phyloP scores from a whole-genome alignment of 2,113 vertebrate species.

The Motacilla tschutschensis region DNA sequence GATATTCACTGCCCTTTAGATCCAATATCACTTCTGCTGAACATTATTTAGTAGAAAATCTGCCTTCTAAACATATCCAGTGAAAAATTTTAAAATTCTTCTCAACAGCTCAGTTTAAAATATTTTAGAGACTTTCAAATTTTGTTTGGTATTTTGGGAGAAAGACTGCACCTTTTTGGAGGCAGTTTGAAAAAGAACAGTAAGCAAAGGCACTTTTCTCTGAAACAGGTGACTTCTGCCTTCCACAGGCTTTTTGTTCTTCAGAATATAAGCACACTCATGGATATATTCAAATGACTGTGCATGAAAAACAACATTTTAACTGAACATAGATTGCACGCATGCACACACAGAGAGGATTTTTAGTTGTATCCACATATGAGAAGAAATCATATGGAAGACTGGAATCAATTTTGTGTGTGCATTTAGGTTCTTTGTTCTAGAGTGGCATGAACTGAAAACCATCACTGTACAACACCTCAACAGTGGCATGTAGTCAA shows the following conservation, averaged over 20 bases:
- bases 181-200: background rate
- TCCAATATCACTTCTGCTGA: background rate
- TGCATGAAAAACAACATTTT: background rate
- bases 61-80: background rate
- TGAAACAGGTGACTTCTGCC: background rate
- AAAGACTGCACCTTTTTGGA: background rate
- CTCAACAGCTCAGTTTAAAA: background rate
- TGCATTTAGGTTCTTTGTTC: background rate
- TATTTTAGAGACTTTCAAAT: background rate
- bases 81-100: background rate
- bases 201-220: background rate
- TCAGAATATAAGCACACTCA: background rate
- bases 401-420: background rate
- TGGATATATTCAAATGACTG: background rate
- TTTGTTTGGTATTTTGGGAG: background rate
- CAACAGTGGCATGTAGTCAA: background rate
- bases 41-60: background rate
- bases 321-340: background rate
- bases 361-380: background rate
- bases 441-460: background rate
- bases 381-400: background rate
- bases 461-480: background rate
- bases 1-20: background rate
- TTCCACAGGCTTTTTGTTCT: background rate
- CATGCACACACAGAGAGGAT: background rate